Evolutionary conservation across 2,888 invertebrate species (phyloP).

Genomic region (Spilosoma lubricipeda): DNA sequence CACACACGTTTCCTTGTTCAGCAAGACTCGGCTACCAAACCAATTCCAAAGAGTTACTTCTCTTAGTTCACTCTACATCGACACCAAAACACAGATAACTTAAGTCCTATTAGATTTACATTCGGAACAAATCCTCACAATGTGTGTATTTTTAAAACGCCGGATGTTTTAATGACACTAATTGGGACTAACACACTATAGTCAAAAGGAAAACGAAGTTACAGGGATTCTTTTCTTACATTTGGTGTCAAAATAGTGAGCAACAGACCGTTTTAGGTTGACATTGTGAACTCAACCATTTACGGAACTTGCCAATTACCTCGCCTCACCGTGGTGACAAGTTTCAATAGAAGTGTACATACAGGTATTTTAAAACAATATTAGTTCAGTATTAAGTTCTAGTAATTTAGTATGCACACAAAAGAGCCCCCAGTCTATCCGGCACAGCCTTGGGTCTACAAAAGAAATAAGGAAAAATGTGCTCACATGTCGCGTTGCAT

Average conservation of each 20-base stretch:
- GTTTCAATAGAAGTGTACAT: not conserved
- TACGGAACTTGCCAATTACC: not conserved
- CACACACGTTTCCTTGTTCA: not conserved
- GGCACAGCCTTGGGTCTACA: not conserved
- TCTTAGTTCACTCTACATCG: not conserved
- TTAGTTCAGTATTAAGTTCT: not conserved
- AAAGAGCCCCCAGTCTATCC: not conserved
- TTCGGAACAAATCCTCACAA: not conserved
- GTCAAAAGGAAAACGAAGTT: not conserved
- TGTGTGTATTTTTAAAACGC: conserved; percentile 1
- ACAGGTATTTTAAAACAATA: not conserved
- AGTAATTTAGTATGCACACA: not conserved
- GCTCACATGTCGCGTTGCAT: not conserved
- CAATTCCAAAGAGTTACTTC: not conserved
- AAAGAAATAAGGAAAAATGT: too few relatives aligned
- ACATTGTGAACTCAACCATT: not conserved
- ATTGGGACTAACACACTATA: not conserved
- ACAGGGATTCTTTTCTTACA: not conserved
- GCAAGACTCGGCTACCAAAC: not conserved
- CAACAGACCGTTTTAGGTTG: not conserved
- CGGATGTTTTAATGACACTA: conserved; percentile 4
- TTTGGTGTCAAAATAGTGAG: not conserved
- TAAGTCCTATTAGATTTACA: not conserved
- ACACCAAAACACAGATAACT: not conserved
- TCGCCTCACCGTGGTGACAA: not conserved